These are phyloP conservation scores for Philotrypesis tridentata DNA, from an alignment of 1,140 invertebrate species.

Conservation along the genomic window DNA sequence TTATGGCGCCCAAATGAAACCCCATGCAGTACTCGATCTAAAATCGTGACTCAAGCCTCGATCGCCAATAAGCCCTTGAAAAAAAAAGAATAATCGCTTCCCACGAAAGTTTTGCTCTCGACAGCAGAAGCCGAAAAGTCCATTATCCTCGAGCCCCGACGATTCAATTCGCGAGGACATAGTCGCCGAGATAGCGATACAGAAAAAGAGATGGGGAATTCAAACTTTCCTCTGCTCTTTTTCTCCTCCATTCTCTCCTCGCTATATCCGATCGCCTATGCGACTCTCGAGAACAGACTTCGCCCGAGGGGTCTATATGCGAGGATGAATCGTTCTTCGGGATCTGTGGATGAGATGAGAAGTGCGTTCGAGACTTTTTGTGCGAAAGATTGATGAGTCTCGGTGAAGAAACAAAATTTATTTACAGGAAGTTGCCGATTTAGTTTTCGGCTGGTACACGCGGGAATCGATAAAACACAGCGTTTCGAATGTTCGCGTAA, in stretches of 20 bases:
- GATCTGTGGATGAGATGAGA: background rate
- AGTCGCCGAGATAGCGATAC: background rate
- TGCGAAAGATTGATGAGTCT: background rate
- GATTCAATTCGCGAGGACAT: background rate
- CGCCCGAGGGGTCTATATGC: background rate
- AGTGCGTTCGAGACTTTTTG: background rate
- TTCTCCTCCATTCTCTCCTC: background rate
- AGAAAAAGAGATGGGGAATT: background rate
- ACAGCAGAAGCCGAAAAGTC: conserved; percentile 10
- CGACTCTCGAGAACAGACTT: background rate
- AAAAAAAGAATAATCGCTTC: background rate
- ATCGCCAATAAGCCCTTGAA: too few species aligned
- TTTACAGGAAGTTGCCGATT: background rate
- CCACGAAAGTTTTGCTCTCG: background rate
- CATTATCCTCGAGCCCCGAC: background rate
- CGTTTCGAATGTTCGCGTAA: background rate
- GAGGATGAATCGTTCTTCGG: background rate
- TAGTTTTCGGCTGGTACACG: too few species aligned
- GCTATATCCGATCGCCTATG: background rate
- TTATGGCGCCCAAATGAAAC: too few species aligned
- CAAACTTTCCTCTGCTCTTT: background rate
- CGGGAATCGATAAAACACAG: too few species aligned
- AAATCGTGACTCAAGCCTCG: too few species aligned
- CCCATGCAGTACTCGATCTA: too few species aligned
- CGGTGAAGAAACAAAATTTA: background rate